Evolutionary conservation across 2,888 invertebrate species (phyloP).

Genomic region (Spilarctia lutea): DNA sequence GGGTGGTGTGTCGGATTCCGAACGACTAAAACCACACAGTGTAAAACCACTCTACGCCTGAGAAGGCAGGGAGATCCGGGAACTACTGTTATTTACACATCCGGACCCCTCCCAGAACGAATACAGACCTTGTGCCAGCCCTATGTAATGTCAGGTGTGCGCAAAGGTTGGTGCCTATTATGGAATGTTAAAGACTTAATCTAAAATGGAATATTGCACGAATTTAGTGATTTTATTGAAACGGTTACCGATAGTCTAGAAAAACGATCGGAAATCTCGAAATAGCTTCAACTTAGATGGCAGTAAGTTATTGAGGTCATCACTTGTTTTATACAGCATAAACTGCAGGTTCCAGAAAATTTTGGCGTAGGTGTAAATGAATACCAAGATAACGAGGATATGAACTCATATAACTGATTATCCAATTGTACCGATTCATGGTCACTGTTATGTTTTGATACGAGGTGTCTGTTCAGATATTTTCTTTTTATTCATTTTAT

Average conservation of each 20-base stretch:
- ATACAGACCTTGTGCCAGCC: background rate
- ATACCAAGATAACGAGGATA: slow-evolving; percentile 46
- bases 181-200: slow-evolving; percentile 3
- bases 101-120: too few relatives aligned
- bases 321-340: background rate
- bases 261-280: slow-evolving; percentile 11
- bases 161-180: background rate
- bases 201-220: background rate
- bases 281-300: background rate
- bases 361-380: slow-evolving; percentile 41
- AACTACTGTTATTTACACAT: too few relatives aligned
- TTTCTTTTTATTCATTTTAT: background rate
- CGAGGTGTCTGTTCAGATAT: background rate
- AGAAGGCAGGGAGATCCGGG: too few relatives aligned
- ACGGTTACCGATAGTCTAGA: background rate
- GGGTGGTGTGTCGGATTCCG: too few relatives aligned
- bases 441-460: slow-evolving; percentile 15
- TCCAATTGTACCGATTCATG: slow-evolving; percentile 39
- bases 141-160: background rate
- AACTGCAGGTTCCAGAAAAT: slow-evolving; percentile 14
- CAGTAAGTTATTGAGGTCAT: background rate
- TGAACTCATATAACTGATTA: slow-evolving; percentile 47
- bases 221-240: background rate
- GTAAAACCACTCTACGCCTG: too few relatives aligned
- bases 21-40: too few relatives aligned